A percentile compares a stretch with the other conserved stretches of the same genome.
These are phyloP conservation scores for Hypena proboscidalis DNA, from an alignment of 2,888 invertebrate genomes.

Conservation along the genomic window DNA sequence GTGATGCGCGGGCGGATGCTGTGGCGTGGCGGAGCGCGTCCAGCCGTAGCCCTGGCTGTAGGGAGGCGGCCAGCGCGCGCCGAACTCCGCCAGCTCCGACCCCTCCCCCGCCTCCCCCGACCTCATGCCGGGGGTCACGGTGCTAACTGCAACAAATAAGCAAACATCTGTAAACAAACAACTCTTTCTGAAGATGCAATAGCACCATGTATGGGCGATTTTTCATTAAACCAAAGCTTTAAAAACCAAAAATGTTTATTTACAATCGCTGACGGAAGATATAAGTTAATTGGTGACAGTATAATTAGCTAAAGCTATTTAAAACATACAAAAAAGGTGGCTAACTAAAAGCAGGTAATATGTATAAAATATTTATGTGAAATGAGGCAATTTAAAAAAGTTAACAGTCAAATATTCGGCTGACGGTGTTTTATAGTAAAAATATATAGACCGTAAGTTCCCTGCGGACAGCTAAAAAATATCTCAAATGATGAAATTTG, in stretches of 20 bases:
- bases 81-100: conserved; percentile 83
- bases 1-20: conserved; percentile 81
- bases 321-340: too few species aligned
- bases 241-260: too few species aligned
- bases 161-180: conserved; percentile 17
- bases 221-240: too few species aligned
- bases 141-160: conserved; percentile 49
- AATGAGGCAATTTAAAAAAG: background rate
- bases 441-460: background rate
- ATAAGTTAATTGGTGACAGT: too few species aligned
- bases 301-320: too few species aligned
- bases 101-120: conserved; percentile 85
- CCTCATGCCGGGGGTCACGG: conserved; percentile 84
- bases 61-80: conserved; percentile 84
- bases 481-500: conserved; percentile 5
- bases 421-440: background rate
- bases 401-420: background rate
- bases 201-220: too few species aligned
- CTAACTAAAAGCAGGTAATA: too few species aligned
- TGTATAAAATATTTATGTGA: background rate
- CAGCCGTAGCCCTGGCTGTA: conserved; percentile 85
- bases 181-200: too few species aligned
- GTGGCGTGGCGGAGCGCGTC: conserved; percentile 82
- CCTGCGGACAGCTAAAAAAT: conserved; percentile 3
- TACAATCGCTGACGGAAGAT: too few species aligned